phyloP scores from a whole-genome alignment of 1,140 invertebrate species.

The Zaprionus vittiger region DNA sequence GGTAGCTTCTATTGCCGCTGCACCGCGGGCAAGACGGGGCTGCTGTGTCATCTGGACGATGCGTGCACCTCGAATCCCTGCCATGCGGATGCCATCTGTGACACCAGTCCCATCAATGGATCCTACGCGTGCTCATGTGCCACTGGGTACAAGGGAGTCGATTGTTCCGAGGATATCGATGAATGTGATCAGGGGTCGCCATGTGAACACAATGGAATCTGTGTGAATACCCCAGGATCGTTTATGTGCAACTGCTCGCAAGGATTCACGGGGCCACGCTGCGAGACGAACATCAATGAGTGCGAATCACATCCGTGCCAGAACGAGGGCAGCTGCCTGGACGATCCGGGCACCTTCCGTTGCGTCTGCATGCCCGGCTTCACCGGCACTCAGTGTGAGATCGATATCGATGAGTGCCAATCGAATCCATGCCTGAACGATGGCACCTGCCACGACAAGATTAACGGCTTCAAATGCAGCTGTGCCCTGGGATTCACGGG shows the following conservation, averaged over 20 bases:
- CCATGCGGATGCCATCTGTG: constrained; percentile 96
- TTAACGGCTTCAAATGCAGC: constrained; percentile 94
- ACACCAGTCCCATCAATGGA: constrained; percentile 97
- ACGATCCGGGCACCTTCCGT: constrained; percentile 96
- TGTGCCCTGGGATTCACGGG: constrained; percentile 95
- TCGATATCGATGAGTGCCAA: constrained; percentile 96
- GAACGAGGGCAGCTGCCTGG: constrained; percentile 96
- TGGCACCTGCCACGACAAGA: constrained; percentile 93
- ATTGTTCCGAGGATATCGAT: constrained; percentile 97
- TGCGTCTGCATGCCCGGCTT: constrained; percentile 99
- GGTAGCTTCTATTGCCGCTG: constrained; percentile 98
- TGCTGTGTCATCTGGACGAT: constrained; percentile 97
- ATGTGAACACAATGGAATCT: constrained; percentile 96
- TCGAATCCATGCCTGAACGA: constrained; percentile 94
- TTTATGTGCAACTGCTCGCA: constrained; percentile 96
- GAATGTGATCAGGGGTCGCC: constrained; percentile 97
- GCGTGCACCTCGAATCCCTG: constrained; percentile 98
- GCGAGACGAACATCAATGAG: constrained; percentile 97
- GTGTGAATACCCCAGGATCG: constrained; percentile 97
- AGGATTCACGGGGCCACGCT: constrained; percentile 95
- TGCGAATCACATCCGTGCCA: constrained; percentile 97
- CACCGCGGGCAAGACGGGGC: constrained; percentile 96
- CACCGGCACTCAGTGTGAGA: constrained; percentile 95
- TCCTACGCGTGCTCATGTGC: constrained; percentile 97
- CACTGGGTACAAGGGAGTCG: constrained; percentile 94